These are phyloP conservation scores for Choreutis nemorana DNA, from an alignment of 2,888 invertebrate genomes.

Conservation along the genomic window DNA sequence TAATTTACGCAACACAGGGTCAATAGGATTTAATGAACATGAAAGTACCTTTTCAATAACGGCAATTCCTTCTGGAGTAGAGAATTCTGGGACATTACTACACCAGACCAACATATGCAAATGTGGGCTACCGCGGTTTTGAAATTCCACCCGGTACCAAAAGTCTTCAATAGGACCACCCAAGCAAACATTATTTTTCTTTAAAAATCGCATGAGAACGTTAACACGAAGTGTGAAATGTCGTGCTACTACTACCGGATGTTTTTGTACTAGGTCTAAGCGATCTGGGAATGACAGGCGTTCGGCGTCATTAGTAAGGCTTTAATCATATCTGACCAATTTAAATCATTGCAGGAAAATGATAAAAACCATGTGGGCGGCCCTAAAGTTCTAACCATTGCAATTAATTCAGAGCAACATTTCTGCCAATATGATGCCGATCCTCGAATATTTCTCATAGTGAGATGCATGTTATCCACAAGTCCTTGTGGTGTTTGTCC, in stretches of 20 bases:
- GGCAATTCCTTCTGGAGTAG: constrained; percentile 10
- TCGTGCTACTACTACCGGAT: constrained; percentile 12
- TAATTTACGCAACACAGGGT: constrained; percentile 4
- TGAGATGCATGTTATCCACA: constrained; percentile 14
- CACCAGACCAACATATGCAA: constrained; percentile 24
- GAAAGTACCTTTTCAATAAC: constrained; percentile 17
- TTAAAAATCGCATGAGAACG: constrained; percentile 14
- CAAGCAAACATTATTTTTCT: constrained; percentile 9
- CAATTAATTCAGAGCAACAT: constrained; percentile 20
- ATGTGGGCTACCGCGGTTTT: constrained; percentile 24
- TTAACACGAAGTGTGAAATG: constrained; percentile 19
- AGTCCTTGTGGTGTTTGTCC: constrained; percentile 13
- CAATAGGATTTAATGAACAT: constrained; percentile 12
- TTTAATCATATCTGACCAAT: constrained; percentile 24
- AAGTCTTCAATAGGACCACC: constrained; percentile 12
- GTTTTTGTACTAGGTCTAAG: constrained; percentile 8
- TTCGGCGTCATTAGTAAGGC: constrained; percentile 16
- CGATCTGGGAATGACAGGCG: constrained; percentile 9
- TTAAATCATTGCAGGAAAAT: constrained; percentile 18
- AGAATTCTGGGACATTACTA: constrained; percentile 11
- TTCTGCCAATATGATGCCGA: constrained; percentile 18
- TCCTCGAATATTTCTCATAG: constrained; percentile 21
- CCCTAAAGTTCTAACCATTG: constrained; percentile 22
- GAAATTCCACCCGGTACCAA: constrained; percentile 24
- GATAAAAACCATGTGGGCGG: constrained; percentile 24